Base-by-base conservation (phyloP, 1,140 invertebrate genomes). In the Centruroides sculpturatus region DNA sequence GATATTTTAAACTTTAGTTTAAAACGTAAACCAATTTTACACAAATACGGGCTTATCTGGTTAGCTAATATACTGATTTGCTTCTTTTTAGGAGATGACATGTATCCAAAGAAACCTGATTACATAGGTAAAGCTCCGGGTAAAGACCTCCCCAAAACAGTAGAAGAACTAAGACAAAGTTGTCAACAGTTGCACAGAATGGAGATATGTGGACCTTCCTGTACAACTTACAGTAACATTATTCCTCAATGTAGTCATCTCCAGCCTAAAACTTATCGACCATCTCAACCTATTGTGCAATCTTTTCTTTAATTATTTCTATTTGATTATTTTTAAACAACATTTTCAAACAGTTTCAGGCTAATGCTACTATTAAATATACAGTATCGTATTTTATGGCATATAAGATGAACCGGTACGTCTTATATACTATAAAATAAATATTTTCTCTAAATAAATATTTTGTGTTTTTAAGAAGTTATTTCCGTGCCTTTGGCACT, bases 151-250 rank as follows among this genome's bases (percentile, higher is more conserved):
- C 3, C 55, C 1, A 49, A 64, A 23, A 65, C 57, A 12, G 55
- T 70, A 23, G 64, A 67, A 12, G 69, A 70, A 49, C 59, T 66
- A 60, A 49, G 67, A 35, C 59, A 61, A 10, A 50, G 53, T 0
- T 52, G 67, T 5, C 68, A 70, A 56, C 49, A 68, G n/a, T 52
- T 70, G 8, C 68, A 70, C 56, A 49, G 69, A 34, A 68, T 70
- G n/a, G 69, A 68, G 47, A 58, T 70, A 11, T 55, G 64, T 7
- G 69, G 69, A 0, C 69, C 69, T 41, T 61, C 63, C 36, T 65
- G 65, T 56, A 56, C 48, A 4, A 60, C 64, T 35, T 51, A 63
- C 35, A 62, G 65, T 47, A 66, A 63, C 55, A 58, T 67, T 35
- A 56, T 57, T 50, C 64, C 63, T 11, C 34, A 60, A 9, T 68